Evolutionary conservation across 2,113 vertebrate species (phyloP), one percentile per base, ranked within the genome.

Genomic region (Boleophthalmus pectinirostris): DNA sequence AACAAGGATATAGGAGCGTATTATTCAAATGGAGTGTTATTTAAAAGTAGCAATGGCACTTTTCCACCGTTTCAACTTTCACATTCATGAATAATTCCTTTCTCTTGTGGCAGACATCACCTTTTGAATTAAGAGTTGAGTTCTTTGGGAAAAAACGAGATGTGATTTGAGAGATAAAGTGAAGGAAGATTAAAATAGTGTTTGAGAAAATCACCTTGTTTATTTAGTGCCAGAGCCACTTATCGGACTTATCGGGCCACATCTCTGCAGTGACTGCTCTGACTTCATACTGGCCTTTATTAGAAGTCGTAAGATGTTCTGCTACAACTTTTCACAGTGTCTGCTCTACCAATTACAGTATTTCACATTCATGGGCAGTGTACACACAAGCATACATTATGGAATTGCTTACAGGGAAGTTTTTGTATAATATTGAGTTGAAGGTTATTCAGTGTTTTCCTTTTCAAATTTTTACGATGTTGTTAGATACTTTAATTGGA

Each of bases 221-320:
- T 82, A 79, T 84, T 74, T 77, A 65, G 61, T 70, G 78, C 78
- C 75, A 75, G 73, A 83, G 64, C 45, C 72, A 74, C 73, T 82
- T 79, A n/a, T n/a, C n/a, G 74, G 63, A 80, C 20, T 80, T 82
- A 78, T 85, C 65, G 33, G 66, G 72, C 16, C 12, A 18, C 74
- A 80, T 86, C 64, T 81, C 53, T 72, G 46, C 53, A 63, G 69
- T 23, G 46, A 79, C 23, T 14, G 29, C 45, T 45, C 64, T 72
- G 78, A 80, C 63, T 79, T 73, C 57, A 80, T 66, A 47, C 61
- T 46, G 58, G 66, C 38, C 54, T 70, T 77, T 72, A 75, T 87
- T 82, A 87, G 72, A 67, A 82, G 73, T 86, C 75, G 75, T 75
- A 72, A 75, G 77, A 70, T 81, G 64, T 61, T 63, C 70, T 54